Evolutionary conservation across 1,140 invertebrate genomes (phyloP).

Genomic region (Galendromus occidentalis): DNA sequence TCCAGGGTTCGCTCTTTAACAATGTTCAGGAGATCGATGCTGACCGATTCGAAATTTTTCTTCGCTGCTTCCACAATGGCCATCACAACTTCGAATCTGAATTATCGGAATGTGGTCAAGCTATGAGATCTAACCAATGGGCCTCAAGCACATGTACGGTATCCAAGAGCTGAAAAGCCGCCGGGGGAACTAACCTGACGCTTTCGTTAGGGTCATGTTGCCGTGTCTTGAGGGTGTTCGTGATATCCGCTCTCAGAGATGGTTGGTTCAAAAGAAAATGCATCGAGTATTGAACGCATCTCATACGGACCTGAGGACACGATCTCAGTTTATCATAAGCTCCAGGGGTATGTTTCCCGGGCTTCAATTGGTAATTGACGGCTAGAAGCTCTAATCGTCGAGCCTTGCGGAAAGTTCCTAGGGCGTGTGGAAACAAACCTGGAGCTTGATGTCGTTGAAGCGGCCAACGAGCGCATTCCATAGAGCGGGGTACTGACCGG

Average conservation of each 20-base stretch:
- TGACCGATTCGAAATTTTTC: slow-evolving; percentile 61
- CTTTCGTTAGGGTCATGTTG: slow-evolving; percentile 88
- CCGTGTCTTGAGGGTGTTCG: slow-evolving; percentile 30
- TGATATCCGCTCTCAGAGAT: slow-evolving; percentile 70
- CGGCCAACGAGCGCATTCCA: slow-evolving; percentile 74
- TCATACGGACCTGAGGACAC: slow-evolving; percentile 54
- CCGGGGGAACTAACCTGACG: slow-evolving; percentile 46
- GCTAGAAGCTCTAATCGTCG: no score
- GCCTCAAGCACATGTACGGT: no score
- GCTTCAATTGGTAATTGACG: no score
- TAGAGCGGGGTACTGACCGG: slow-evolving; percentile 58
- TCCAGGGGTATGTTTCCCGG: no score
- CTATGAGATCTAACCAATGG: no score
- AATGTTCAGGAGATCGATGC: slow-evolving; percentile 74
- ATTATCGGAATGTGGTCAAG: no score
- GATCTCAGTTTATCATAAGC: no score
- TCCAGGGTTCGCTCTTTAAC: slow-evolving; percentile 79
- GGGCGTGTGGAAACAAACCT: background rate
- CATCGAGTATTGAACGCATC: slow-evolving; percentile 93
- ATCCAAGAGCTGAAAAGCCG: no score
- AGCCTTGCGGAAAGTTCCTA: no score
- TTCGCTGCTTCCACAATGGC: slow-evolving; percentile 83
- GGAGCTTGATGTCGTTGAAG: slow-evolving; percentile 69
- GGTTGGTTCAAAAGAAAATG: slow-evolving; percentile 89
- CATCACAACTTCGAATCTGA: slow-evolving; percentile 79